Percentiles rank a stretch among this genome's conserved stretches.
Evolutionary conservation across 2,888 invertebrate genomes (phyloP).

Genomic region (Dryobotodes eremita): DNA sequence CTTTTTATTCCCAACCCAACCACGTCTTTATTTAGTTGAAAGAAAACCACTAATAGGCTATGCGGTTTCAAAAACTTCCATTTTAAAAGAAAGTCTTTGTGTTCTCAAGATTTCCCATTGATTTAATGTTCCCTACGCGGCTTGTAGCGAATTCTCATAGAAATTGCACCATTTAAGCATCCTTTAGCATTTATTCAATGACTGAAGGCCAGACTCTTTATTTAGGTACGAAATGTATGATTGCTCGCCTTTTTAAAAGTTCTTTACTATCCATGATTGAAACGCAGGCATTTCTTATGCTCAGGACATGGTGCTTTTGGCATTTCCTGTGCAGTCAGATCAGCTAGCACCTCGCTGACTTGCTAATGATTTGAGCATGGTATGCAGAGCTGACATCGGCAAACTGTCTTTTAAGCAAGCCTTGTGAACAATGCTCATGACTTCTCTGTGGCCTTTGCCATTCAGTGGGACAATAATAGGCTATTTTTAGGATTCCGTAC

Average conservation of each 20-base stretch:
- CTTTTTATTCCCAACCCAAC: conserved; percentile 72
- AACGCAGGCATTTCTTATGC: neutral
- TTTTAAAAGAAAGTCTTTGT: conserved; percentile 52
- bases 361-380: neutral
- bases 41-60: conserved; percentile 85
- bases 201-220: neutral
- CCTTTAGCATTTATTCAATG: neutral
- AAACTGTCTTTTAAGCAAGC: neutral
- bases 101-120: conserved; percentile 29
- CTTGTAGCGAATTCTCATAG: conserved; percentile 25
- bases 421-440: neutral
- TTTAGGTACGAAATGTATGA: neutral
- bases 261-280: neutral
- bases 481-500: neutral
- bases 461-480: neutral
- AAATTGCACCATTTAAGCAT: neutral
- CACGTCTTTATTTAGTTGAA: conserved; percentile 79
- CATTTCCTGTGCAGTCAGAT: neutral
- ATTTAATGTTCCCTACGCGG: conserved; percentile 31
- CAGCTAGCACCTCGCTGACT: no score
- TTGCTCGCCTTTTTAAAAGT: neutral
- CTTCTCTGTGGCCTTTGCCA: neutral
- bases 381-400: no score
- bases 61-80: conserved; percentile 81
- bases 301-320: neutral